phyloP scores from a whole-genome alignment of 2,888 invertebrate genomes.

The Stenodera caucasica region DNA sequence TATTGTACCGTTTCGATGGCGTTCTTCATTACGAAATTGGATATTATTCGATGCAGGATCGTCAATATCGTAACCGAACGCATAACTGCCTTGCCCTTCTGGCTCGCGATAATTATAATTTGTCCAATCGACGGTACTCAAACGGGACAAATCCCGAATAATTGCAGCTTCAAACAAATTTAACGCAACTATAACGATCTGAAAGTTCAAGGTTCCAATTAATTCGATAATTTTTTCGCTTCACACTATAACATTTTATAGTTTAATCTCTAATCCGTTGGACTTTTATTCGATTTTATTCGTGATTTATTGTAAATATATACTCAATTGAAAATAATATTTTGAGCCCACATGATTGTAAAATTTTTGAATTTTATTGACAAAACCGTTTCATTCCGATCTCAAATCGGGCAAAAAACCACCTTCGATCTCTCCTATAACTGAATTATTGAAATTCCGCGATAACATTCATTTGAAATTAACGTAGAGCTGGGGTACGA shows the following conservation, averaged over 20 bases:
- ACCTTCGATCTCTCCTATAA: background rate
- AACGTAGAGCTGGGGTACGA: background rate
- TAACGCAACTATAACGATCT: slow-evolving; percentile 8
- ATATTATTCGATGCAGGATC: slow-evolving; percentile 67
- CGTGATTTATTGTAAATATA: background rate
- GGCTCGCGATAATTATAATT: slow-evolving; percentile 53
- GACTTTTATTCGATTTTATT: background rate
- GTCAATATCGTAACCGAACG: slow-evolving; percentile 72
- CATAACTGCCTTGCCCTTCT: slow-evolving; percentile 66
- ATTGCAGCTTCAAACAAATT: background rate
- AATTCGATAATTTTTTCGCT: too few relatives aligned
- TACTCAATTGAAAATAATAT: background rate
- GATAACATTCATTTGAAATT: background rate
- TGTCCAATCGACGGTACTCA: slow-evolving; percentile 51
- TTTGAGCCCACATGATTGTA: background rate
- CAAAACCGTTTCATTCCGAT: too few relatives aligned
- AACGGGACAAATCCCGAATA: slow-evolving; percentile 21
- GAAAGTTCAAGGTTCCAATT: background rate
- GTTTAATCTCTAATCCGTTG: too few relatives aligned
- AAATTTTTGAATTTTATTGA: too few relatives aligned
- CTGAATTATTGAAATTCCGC: background rate
- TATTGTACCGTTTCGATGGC: slow-evolving; percentile 71
- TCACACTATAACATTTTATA: too few relatives aligned
- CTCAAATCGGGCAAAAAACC: too few relatives aligned
- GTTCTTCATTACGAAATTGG: slow-evolving; percentile 72